Evolutionary conservation across 2,888 invertebrate genomes (phyloP).

Genomic region (Prosopocoilus inquinatus): DNA sequence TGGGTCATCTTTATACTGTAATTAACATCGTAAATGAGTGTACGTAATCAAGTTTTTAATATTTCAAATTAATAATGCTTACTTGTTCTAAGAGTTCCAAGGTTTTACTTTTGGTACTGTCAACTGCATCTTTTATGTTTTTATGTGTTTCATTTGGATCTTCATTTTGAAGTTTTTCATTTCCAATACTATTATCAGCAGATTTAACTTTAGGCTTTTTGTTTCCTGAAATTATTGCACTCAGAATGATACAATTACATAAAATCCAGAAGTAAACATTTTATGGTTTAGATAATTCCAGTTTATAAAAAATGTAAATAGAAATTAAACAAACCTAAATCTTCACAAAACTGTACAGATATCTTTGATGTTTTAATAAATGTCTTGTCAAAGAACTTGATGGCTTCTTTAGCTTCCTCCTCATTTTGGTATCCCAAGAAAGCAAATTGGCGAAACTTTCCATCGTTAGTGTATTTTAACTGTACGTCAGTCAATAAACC

Average conservation of each 20-base stretch:
- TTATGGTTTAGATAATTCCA: constrained; percentile 58
- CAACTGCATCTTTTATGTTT: constrained; percentile 42
- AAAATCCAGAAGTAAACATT: no score
- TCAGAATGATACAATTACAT: constrained; percentile 81
- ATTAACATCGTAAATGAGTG: constrained; percentile 23
- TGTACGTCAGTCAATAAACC: constrained; percentile 92
- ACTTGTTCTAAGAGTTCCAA: constrained; percentile 68
- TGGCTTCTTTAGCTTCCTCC: constrained; percentile 75
- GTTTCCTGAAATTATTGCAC: constrained; percentile 64
- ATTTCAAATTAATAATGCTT: constrained; percentile 20
- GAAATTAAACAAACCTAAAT: constrained; percentile 55
- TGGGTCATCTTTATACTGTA: constrained; percentile 81
- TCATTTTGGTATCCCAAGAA: constrained; percentile 88
- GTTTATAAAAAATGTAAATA: constrained; percentile 7
- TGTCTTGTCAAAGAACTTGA: constrained; percentile 77
- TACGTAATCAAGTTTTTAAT: neutral
- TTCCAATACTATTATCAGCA: constrained; percentile 35
- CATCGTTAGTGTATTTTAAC: constrained; percentile 87
- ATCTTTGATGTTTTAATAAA: constrained; percentile 83
- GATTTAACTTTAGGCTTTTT: constrained; percentile 48
- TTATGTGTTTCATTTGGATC: constrained; percentile 28
- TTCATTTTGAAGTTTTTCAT: constrained; percentile 30
- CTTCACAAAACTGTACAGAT: constrained; percentile 70
- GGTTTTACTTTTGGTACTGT: constrained; percentile 53
- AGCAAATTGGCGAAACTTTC: constrained; percentile 89